Percentiles rank a stretch among this genome's conserved stretches.
These are phyloP conservation scores for Loris lydekkerianus DNA, from an alignment of 2,797 vertebrate species.

Conservation along the genomic window DNA sequence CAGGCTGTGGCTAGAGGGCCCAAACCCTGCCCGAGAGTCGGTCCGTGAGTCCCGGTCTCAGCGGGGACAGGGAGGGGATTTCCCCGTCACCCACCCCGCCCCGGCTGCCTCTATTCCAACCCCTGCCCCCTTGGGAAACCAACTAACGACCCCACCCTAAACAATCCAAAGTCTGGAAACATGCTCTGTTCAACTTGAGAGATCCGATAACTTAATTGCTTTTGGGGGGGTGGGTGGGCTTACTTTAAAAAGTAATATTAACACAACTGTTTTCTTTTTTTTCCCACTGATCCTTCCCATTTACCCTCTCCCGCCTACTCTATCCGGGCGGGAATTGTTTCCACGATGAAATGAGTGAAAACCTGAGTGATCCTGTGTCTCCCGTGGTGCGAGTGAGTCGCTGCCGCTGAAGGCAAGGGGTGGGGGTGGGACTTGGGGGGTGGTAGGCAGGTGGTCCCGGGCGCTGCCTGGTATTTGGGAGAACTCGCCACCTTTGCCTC, in stretches of 20 bases:
- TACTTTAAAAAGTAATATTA: conserved; percentile 63
- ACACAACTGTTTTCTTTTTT: conserved; percentile 48
- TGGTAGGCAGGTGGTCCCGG: conserved; percentile 68
- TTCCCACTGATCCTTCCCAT: conserved; percentile 35
- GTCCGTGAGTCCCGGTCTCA: conserved; percentile 81
- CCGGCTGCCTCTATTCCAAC: not conserved
- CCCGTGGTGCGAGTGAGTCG: conserved; percentile 83
- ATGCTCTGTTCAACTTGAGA: conserved; percentile 77
- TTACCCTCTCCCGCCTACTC: conserved; percentile 61
- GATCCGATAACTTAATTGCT: conserved; percentile 30
- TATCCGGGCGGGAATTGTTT: conserved; percentile 73
- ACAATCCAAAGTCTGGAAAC: conserved; percentile 68
- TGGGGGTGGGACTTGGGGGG: conserved; percentile 67
- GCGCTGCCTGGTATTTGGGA: conserved; percentile 72
- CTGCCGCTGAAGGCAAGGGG: conserved; percentile 82
- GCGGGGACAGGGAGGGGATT: conserved; percentile 68
- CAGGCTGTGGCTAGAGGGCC: conserved; percentile 90
- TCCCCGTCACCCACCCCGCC: conserved; percentile 8
- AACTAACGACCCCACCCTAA: conserved; percentile 56
- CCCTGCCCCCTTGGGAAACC: conserved; percentile 46
- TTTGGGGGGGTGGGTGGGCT: conserved; percentile 40
- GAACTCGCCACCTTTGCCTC: conserved; percentile 56
- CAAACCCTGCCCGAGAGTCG: conserved; percentile 72
- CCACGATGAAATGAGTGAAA: conserved; percentile 82
- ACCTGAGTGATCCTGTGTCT: conserved; percentile 76